Evolutionary conservation across 2,113 vertebrate genomes (phyloP).

Genomic region (Myxocyprinus asiaticus): DNA sequence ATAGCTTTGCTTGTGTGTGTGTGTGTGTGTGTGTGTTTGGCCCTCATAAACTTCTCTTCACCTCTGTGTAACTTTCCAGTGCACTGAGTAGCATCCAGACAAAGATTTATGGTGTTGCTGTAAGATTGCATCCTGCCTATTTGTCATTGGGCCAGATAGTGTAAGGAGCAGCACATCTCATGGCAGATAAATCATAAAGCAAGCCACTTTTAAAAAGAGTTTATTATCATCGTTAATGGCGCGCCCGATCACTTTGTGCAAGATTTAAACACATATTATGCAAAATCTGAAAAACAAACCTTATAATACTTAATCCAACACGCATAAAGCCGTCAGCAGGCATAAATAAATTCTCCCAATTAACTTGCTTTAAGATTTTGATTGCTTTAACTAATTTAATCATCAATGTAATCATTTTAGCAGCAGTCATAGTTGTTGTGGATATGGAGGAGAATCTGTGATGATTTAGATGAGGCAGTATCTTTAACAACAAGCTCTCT

Average conservation of each 20-base stretch:
- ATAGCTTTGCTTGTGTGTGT: no score
- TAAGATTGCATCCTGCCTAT: constrained; percentile 77
- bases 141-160: constrained; percentile 78
- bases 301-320: constrained; percentile 93
- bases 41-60: no score
- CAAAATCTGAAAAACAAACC: constrained; percentile 91
- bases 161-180: constrained; percentile 57
- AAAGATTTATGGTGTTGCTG: constrained; percentile 73
- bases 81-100: constrained; percentile 67
- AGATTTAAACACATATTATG: constrained; percentile 92
- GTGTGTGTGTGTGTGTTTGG: no score
- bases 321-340: constrained; percentile 85
- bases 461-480: constrained; percentile 12
- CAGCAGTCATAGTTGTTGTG: constrained; percentile 65
- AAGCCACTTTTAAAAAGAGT: constrained; percentile 72
- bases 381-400: constrained; percentile 92
- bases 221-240: constrained; percentile 83
- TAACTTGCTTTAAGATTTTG: constrained; percentile 82
- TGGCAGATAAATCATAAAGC: constrained; percentile 81
- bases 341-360: constrained; percentile 87
- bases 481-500: not conserved
- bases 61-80: constrained; percentile 61
- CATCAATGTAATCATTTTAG: constrained; percentile 78
- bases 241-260: constrained; percentile 66
- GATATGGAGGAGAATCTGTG: constrained; percentile 26